These are phyloP conservation scores for Nyctalus aviator DNA, from an alignment of 2,797 vertebrate species.

Conservation along the genomic window DNA sequence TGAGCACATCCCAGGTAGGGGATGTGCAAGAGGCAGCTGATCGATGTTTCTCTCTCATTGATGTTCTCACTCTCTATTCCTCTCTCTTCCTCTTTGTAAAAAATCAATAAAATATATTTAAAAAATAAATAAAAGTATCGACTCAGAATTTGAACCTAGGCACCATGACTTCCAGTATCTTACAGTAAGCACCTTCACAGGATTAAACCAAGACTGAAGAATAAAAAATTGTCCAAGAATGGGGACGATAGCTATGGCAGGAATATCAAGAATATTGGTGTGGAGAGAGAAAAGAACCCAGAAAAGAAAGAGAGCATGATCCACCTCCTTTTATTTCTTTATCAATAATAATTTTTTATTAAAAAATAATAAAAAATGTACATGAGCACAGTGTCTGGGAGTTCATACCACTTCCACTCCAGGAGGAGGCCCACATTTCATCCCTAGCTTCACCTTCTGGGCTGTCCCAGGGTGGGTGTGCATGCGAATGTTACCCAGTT, in stretches of 20 bases:
- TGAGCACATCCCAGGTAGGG: too few species aligned
- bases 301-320: not conserved
- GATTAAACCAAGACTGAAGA: not conserved
- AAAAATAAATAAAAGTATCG: not conserved
- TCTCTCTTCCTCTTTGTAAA: too few species aligned
- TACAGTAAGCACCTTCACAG: not conserved
- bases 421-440: not conserved
- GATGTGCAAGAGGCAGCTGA: too few species aligned
- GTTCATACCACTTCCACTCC: not conserved
- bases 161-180: not conserved
- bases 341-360: not conserved
- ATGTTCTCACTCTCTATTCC: too few species aligned
- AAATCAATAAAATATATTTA: too few species aligned
- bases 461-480: too few species aligned
- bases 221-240: not conserved
- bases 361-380: not conserved
- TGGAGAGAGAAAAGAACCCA: not conserved
- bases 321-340: not conserved
- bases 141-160: not conserved
- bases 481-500: too few species aligned
- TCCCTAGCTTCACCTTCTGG: not conserved
- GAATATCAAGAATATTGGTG: not conserved
- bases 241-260: not conserved
- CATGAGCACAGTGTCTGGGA: too few species aligned
- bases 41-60: too few species aligned